Evolutionary conservation across 1,140 invertebrate genomes (phyloP), one percentile per base, ranked within the genome.

Genomic region (Lordiphosa collinella): DNA sequence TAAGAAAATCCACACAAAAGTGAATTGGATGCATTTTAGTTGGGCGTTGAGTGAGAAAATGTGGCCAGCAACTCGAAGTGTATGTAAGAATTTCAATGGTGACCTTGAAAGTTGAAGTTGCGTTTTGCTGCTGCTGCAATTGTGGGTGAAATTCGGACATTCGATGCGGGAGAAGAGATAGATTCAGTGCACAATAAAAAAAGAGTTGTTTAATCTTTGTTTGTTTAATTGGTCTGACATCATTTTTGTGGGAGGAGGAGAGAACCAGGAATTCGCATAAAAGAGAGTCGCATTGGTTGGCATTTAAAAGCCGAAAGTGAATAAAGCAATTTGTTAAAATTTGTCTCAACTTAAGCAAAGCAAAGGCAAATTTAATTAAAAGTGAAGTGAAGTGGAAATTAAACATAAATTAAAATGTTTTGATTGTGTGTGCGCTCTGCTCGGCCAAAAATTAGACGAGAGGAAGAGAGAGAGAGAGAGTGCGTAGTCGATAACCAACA

Each of bases 61-160:
- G 7, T 36, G 18, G 9, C 12, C 8, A 29, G 16, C 14, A 3
- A 11, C 25, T 29, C 25, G 36, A 57, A 57, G 12, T 31, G 31
- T 31, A 49, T 43, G 44, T 10, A 11, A 12, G 25, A 44, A 62
- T 18, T 49, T 32, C 16, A 36, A 8, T 12, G 41, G 60, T 63
- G 60, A 63, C 55, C 61, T 65, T 65, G 61, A 59, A 59, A 60
- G 32, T 48, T 36, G 18, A 65, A 65, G 61, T 53, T 65, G 51
- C 12, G 44, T 37, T 50, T 18, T 18, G 18, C 18, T 22, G 18
- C 18, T 29, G 5, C 1, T 25, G 7, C 25, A 29, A 2, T 29
- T 29, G 25, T 29, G 25, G 25, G 25, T 29, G 25, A 29, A 29
- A 29, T 8, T 29, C 8, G 25, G 7, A 7, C 8, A 29, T 29